Evolutionary conservation across 2,113 vertebrate species (phyloP).

Genomic region (Scopus umbretta): DNA sequence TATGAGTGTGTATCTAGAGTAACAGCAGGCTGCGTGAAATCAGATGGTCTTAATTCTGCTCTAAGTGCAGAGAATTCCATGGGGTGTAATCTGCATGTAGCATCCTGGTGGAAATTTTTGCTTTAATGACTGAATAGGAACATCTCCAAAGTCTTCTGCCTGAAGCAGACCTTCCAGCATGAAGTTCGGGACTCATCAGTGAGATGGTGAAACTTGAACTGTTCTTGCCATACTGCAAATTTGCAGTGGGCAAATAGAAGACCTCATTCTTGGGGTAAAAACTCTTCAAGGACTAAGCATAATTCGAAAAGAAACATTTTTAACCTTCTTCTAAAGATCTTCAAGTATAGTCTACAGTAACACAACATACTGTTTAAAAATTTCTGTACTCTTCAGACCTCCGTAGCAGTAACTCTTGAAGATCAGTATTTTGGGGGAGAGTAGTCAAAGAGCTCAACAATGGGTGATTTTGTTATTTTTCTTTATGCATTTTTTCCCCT

Average conservation of each 20-base stretch:
- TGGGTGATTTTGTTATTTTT: background rate
- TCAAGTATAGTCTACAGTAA: background rate
- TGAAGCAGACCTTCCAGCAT: background rate
- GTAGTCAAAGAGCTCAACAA: background rate
- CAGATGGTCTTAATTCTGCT: background rate
- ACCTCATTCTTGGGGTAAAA: background rate
- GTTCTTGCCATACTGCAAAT: background rate
- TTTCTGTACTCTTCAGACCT: background rate
- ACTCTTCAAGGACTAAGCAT: background rate
- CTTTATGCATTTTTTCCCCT: background rate
- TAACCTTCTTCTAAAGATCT: background rate
- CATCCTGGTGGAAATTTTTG: background rate
- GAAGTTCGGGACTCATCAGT: background rate
- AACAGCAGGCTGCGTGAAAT: background rate
- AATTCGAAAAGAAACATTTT: background rate
- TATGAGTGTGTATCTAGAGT: background rate
- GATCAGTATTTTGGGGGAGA: background rate
- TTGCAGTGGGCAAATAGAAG: background rate
- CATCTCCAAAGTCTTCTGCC: background rate
- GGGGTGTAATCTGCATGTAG: background rate
- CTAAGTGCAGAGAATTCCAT: background rate
- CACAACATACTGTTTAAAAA: background rate
- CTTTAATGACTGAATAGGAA: background rate
- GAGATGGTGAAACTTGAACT: background rate
- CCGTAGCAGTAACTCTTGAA: background rate